These are phyloP conservation scores for Dynastes maya DNA, from an alignment of 2,888 invertebrate genomes.

Conservation along the genomic window DNA sequence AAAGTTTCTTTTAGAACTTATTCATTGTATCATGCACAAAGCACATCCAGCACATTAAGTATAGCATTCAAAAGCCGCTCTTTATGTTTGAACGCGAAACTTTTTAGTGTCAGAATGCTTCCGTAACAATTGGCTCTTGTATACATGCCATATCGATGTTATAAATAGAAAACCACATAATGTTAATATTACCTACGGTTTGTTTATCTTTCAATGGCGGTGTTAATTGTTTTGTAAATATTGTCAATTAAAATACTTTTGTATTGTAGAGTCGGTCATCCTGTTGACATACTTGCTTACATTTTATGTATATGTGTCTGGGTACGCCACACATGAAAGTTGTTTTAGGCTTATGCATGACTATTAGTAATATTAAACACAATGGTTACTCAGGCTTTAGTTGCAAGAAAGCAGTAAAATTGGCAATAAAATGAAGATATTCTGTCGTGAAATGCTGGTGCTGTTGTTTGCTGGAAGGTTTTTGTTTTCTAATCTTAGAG, in stretches of 20 bases:
- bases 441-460: background rate
- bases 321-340: background rate
- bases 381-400: background rate
- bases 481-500: constrained; percentile 54
- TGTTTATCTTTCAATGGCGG: constrained; percentile 4
- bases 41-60: too few species aligned
- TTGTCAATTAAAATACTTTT: constrained; percentile 32
- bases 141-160: background rate
- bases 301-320: background rate
- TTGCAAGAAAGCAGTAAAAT: background rate
- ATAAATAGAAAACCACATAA: constrained; percentile 5
- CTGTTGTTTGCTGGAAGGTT: background rate
- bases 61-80: background rate
- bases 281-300: constrained; percentile 43
- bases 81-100: background rate
- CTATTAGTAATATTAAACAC: background rate
- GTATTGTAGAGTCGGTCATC: constrained; percentile 6
- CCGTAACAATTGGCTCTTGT: background rate
- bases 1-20: too few species aligned
- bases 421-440: background rate
- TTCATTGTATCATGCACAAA: too few species aligned
- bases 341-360: background rate
- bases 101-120: background rate
- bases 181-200: constrained; percentile 8
- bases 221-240: constrained; percentile 30